phyloP scores from a whole-genome alignment of 2,888 invertebrate genomes.

The Amphiduros pacificus region DNA sequence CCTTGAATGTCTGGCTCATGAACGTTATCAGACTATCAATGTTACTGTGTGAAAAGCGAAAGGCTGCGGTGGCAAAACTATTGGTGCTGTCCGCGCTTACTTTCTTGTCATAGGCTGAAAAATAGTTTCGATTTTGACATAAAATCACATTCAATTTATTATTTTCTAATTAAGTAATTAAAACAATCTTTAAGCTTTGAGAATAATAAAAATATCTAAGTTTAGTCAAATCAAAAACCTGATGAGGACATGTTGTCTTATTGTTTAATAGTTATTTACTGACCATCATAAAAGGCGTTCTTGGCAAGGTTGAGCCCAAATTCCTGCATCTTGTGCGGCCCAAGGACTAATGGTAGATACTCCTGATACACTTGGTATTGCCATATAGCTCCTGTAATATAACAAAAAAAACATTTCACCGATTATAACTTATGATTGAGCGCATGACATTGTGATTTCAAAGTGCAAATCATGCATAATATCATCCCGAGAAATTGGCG shows the following conservation, averaged over 20 bases:
- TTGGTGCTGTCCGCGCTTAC: not conserved
- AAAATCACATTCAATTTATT: not conserved
- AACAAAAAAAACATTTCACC: too few species aligned
- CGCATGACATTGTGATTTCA: too few species aligned
- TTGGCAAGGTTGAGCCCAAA: not conserved
- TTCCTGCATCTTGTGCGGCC: not conserved
- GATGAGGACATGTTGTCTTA: too few species aligned
- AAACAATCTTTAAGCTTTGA: too few species aligned
- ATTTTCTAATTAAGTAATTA: not conserved
- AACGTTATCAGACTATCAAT: not conserved
- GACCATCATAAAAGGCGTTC: constrained; percentile 12
- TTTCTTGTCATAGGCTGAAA: not conserved
- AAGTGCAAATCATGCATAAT: too few species aligned
- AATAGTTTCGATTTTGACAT: not conserved
- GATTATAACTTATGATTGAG: too few species aligned
- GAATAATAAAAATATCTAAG: too few species aligned
- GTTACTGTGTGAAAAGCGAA: not conserved
- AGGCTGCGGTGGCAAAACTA: not conserved
- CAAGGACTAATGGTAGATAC: constrained; percentile 13
- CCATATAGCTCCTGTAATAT: too few species aligned
- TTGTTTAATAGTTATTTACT: too few species aligned
- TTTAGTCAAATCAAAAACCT: too few species aligned
- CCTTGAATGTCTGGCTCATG: not conserved
- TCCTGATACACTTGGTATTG: constrained; percentile 18
- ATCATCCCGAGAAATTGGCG: too few species aligned